phyloP scores from a whole-genome alignment of 2,888 invertebrate species.

The Drosophila helvetica region DNA sequence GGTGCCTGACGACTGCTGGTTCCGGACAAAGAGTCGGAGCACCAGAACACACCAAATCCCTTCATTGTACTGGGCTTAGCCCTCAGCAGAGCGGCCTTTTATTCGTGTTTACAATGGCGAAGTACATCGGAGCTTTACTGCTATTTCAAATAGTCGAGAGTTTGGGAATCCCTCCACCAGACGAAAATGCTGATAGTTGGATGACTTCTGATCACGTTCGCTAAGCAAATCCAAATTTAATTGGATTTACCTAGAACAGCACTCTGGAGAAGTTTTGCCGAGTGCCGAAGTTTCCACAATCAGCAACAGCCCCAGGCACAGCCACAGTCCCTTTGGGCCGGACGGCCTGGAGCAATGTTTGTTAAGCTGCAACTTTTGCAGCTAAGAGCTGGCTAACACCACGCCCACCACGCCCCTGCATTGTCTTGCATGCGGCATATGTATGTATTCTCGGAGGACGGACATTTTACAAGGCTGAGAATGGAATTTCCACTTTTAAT shows the following conservation, averaged over 20 bases:
- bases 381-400: conserved; percentile 14
- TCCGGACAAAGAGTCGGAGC: background rate
- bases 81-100: conserved; percentile 15
- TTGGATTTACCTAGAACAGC: conserved; percentile 51
- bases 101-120: conserved; percentile 14
- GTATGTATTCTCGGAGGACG: conserved; percentile 1
- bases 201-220: conserved; percentile 35
- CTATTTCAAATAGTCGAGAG: conserved; percentile 15
- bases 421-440: background rate
- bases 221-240: conserved; percentile 56
- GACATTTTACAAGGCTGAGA: conserved; percentile 10
- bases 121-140: conserved; percentile 13
- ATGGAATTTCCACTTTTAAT: conserved; percentile 26
- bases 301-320: background rate
- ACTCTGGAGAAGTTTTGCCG: conserved; percentile 33
- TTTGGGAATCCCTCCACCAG: conserved; percentile 25
- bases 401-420: conserved; percentile 3
- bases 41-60: conserved; percentile 3
- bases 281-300: conserved; percentile 11
- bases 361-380: conserved; percentile 25
- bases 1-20: background rate
- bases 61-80: background rate
- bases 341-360: background rate
- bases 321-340: background rate
- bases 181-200: conserved; percentile 4